phyloP scores from a whole-genome alignment of 2,797 vertebrate species.

The Dromococcyx pavoninus region DNA sequence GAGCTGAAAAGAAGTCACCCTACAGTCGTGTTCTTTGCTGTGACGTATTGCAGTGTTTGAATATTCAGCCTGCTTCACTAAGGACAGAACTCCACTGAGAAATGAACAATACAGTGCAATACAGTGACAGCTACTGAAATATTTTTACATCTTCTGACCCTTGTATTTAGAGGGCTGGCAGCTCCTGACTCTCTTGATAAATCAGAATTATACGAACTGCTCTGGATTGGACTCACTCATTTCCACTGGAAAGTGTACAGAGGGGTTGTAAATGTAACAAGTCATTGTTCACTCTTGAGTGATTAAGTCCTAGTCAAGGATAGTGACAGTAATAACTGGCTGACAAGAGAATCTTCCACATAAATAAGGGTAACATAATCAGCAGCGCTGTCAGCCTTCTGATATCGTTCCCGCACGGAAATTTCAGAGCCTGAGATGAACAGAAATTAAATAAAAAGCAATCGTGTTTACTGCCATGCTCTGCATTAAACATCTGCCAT shows the following conservation, averaged over 20 bases:
- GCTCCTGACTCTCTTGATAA: neutral
- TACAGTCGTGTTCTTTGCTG: neutral
- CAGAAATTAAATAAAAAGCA: neutral
- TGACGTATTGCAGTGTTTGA: neutral
- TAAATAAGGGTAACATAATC: constrained; percentile 1
- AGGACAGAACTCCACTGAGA: neutral
- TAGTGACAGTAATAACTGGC: neutral
- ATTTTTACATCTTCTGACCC: neutral
- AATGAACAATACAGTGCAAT: neutral
- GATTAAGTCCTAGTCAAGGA: constrained; percentile 30
- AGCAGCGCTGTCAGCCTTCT: neutral
- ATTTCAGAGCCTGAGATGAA: neutral
- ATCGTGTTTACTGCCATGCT: neutral
- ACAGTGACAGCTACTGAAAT: neutral
- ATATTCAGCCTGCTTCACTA: neutral
- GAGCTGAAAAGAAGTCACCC: neutral
- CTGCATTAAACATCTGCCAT: neutral
- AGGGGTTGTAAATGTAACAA: neutral
- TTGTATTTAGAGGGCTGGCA: neutral
- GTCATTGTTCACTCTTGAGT: neutral
- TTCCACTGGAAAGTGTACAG: neutral
- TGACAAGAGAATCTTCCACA: constrained; percentile 3
- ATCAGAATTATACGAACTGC: neutral
- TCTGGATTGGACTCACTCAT: neutral
- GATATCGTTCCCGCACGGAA: neutral